phyloP scores from a whole-genome alignment of 2,797 vertebrate species.

The Phrynocephalus vlangalii region DNA sequence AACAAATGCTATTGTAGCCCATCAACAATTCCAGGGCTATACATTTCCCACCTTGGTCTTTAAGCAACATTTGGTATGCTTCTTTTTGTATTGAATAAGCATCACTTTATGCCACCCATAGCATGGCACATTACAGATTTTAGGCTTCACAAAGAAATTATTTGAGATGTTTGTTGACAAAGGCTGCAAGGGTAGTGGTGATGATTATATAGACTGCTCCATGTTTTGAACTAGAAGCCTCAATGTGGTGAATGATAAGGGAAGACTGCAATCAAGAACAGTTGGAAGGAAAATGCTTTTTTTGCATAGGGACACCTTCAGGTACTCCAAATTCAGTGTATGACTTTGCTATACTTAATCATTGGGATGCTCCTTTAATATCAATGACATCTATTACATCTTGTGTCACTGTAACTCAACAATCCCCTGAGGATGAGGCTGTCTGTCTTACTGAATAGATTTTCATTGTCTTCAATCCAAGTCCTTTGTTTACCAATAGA shows the following conservation, averaged over 20 bases:
- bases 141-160: not conserved
- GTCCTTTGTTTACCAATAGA: conserved; percentile 30
- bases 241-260: not conserved
- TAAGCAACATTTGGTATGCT: not conserved
- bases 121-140: not conserved
- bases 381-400: not conserved
- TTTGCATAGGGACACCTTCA: not conserved
- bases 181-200: not conserved
- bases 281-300: not conserved
- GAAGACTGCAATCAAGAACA: not conserved
- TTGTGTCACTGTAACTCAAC: not conserved
- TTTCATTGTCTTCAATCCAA: not conserved
- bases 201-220: not conserved
- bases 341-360: not conserved
- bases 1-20: not conserved
- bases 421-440: not conserved
- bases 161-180: not conserved
- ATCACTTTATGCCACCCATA: not conserved
- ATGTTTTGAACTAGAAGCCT: not conserved
- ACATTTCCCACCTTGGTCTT: not conserved
- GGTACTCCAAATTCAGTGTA: not conserved
- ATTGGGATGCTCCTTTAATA: not conserved
- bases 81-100: not conserved
- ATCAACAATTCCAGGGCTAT: not conserved
- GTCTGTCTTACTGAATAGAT: not conserved